phyloP scores from a whole-genome alignment of 2,888 invertebrate species.

The Anodontia alba region DNA sequence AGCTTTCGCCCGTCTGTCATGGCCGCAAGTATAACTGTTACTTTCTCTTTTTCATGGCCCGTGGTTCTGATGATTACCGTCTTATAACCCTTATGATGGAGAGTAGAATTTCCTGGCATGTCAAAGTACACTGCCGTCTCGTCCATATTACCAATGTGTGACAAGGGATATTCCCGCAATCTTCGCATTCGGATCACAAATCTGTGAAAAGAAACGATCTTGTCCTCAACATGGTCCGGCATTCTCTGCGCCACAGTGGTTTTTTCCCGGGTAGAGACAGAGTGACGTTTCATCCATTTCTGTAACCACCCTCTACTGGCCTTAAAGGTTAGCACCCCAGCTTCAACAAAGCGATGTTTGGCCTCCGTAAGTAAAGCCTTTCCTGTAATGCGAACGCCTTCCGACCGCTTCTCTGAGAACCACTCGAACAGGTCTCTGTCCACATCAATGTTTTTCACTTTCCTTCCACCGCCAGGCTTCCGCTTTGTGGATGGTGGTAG shows the following conservation, averaged over 20 bases:
- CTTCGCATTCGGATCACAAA: neutral
- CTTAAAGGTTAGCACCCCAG: conserved; percentile 35
- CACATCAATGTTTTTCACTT: neutral
- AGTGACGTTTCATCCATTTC: conserved; percentile 27
- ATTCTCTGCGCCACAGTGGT: conserved; percentile 28
- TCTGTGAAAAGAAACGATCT: neutral
- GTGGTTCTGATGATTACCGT: conserved; percentile 27
- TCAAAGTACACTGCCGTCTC: too few relatives aligned
- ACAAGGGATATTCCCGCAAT: conserved; percentile 20
- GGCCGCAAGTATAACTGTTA: conserved; percentile 25
- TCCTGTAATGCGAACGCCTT: conserved; percentile 21
- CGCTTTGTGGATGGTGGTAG: conserved; percentile 1
- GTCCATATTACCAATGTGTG: conserved; percentile 12
- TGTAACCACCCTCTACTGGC: conserved; percentile 22
- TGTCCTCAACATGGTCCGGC: conserved; percentile 25
- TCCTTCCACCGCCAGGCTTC: conserved; percentile 14
- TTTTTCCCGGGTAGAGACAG: conserved; percentile 24
- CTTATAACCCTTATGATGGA: conserved; percentile 24
- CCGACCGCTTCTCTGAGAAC: conserved; percentile 18
- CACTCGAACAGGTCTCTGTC: conserved; percentile 31
- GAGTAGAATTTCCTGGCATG: conserved; percentile 36
- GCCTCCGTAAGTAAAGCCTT: conserved; percentile 25
- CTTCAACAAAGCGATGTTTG: conserved; percentile 3
- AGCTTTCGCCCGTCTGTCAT: conserved; percentile 32
- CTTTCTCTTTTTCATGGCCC: conserved; percentile 36